Evolutionary conservation across 1,140 invertebrate genomes (phyloP).

Genomic region (Cyclargus thomasi): DNA sequence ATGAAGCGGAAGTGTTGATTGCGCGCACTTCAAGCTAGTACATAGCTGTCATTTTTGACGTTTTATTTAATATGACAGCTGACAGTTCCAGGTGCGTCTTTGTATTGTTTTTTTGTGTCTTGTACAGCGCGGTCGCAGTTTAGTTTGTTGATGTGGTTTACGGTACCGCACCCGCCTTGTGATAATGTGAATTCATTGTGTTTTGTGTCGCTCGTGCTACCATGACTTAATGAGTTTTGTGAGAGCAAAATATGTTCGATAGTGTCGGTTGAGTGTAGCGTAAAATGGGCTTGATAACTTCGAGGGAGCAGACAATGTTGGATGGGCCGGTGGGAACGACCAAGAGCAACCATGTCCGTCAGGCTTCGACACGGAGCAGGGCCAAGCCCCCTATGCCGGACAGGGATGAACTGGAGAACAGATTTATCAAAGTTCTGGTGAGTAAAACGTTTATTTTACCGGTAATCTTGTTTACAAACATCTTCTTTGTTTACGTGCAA

Average conservation of each 20-base stretch:
- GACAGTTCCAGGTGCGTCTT: not conserved
- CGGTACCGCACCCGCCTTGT: conserved; percentile 22
- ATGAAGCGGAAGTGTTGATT: too few relatives aligned
- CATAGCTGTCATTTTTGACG: not conserved
- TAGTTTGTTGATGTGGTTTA: conserved; percentile 30
- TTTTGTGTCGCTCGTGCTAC: conserved; percentile 61
- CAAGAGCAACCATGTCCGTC: conserved; percentile 77
- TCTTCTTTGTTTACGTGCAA: conserved; percentile 23
- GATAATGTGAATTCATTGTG: conserved; percentile 35
- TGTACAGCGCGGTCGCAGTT: not conserved
- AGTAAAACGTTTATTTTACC: conserved; percentile 66
- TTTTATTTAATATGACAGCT: not conserved
- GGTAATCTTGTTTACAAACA: conserved; percentile 34
- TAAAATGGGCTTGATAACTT: conserved; percentile 74
- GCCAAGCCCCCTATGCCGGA: conserved; percentile 93
- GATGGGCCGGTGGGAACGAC: conserved; percentile 61
- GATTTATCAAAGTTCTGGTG: conserved; percentile 96
- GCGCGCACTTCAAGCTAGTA: too few relatives aligned
- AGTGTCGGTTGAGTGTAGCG: conserved; percentile 47
- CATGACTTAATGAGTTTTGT: conserved; percentile 49
- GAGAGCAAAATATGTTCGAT: conserved; percentile 42
- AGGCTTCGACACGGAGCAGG: conserved; percentile 83
- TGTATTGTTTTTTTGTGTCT: not conserved
- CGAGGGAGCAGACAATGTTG: conserved; percentile 70
- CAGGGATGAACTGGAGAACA: conserved; percentile 88